phyloP scores from a whole-genome alignment of 2,113 vertebrate genomes.

The Anseranas semipalmata region DNA sequence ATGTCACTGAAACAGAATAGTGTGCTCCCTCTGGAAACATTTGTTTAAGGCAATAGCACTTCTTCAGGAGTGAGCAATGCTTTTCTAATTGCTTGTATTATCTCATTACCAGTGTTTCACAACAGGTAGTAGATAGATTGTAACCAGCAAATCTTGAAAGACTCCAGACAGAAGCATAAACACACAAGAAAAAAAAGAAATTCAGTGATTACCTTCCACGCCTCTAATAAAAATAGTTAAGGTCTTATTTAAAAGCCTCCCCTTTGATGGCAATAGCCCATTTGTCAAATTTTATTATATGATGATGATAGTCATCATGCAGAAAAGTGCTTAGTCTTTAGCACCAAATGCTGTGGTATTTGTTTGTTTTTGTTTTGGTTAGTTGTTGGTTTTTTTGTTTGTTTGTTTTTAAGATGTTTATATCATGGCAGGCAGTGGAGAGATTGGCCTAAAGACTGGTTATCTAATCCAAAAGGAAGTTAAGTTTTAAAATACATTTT shows the following conservation, averaged over 20 bases:
- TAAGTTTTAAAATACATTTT: not conserved
- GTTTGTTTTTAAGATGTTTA: not conserved
- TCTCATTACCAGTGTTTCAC: slow-evolving; percentile 60
- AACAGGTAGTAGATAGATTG: slow-evolving; percentile 65
- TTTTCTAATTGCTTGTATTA: slow-evolving; percentile 73
- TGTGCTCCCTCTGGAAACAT: slow-evolving; percentile 20
- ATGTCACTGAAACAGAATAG: not conserved
- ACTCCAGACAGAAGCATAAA: slow-evolving; percentile 60
- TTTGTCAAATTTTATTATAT: slow-evolving; percentile 63
- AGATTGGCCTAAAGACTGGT: not conserved
- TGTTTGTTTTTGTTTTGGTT: not conserved
- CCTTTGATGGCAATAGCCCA: slow-evolving; percentile 56
- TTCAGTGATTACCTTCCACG: slow-evolving; percentile 60
- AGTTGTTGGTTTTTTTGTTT: no score
- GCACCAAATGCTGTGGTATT: not conserved
- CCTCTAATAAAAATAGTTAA: slow-evolving; percentile 61
- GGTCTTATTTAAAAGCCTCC: slow-evolving; percentile 65
- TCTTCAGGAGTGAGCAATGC: slow-evolving; percentile 38
- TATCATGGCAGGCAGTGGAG: not conserved
- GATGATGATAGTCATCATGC: slow-evolving; percentile 44
- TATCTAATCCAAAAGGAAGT: not conserved
- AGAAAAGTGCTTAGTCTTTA: slow-evolving; percentile 46
- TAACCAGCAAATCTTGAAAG: slow-evolving; percentile 59
- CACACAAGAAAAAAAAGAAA: slow-evolving; percentile 21
- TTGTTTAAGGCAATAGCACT: slow-evolving; percentile 48